Evolutionary conservation across 1,140 invertebrate genomes (phyloP).

Genomic region (Phenacoccus solenopsis): DNA sequence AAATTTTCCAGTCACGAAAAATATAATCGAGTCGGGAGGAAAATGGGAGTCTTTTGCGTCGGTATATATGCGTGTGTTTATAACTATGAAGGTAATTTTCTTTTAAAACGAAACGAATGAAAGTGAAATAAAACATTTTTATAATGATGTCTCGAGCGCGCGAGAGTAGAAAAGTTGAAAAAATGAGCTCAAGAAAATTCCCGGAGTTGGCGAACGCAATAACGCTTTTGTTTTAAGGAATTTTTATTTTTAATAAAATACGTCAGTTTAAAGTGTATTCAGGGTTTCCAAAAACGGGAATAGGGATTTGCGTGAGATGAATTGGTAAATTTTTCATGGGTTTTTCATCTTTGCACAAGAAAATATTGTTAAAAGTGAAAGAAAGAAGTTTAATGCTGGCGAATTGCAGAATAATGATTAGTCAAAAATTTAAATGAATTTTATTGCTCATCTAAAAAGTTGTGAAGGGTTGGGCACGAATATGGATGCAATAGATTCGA

Average conservation of each 20-base stretch:
- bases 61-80: no score
- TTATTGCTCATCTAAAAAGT: no score
- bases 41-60: no score
- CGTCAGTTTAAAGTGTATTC: not conserved
- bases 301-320: no score
- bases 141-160: not conserved
- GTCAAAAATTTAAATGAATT: no score
- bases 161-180: not conserved
- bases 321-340: no score
- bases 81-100: conserved; percentile 2
- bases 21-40: not conserved
- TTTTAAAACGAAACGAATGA: not conserved
- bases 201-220: not conserved
- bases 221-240: not conserved
- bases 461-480: no score
- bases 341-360: no score
- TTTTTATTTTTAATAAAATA: not conserved
- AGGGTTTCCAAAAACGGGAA: conserved; percentile 1
- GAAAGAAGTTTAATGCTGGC: no score
- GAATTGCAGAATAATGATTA: no score
- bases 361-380: no score
- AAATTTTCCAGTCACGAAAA: not conserved
- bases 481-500: no score
- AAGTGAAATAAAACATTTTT: conserved; percentile 3
- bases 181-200: not conserved